These are phyloP conservation scores for Nemurella pictetii DNA, from an alignment of 2,888 invertebrate genomes.

Conservation along the genomic window DNA sequence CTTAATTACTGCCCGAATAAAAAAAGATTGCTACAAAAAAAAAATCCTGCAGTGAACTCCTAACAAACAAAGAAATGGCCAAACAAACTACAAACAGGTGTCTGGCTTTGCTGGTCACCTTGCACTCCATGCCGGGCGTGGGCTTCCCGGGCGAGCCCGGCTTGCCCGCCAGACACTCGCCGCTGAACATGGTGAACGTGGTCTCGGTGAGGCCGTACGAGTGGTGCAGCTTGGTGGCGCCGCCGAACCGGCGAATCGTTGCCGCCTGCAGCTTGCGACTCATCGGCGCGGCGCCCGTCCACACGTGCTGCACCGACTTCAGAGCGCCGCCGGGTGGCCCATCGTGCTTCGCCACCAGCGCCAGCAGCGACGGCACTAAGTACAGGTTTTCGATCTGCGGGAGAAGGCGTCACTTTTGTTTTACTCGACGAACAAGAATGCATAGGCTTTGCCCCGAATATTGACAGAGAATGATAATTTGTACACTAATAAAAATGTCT, in stretches of 20 bases:
- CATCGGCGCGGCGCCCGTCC: conserved; percentile 83
- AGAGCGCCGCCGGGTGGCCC: conserved; percentile 51
- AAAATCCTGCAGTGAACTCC: too few relatives aligned
- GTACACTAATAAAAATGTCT: too few relatives aligned
- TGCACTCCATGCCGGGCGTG: conserved; percentile 41
- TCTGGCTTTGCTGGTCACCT: conserved; percentile 46
- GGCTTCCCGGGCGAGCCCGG: conserved; percentile 43
- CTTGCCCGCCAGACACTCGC: conserved; percentile 49
- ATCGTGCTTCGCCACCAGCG: conserved; percentile 81
- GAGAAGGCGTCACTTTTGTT: too few relatives aligned
- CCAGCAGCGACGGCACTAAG: conserved; percentile 83
- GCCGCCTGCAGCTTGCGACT: conserved; percentile 65
- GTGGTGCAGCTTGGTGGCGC: conserved; percentile 62
- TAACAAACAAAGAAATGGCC: too few relatives aligned
- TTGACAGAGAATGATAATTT: too few relatives aligned
- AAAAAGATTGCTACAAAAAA: too few relatives aligned
- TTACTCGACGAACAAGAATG: too few relatives aligned
- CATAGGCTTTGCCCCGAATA: too few relatives aligned
- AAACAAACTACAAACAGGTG: too few relatives aligned
- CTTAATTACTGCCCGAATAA: too few relatives aligned
- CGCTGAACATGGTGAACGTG: conserved; percentile 61
- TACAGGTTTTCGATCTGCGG: conserved; percentile 64
- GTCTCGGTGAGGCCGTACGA: conserved; percentile 83
- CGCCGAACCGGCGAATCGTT: conserved; percentile 12
- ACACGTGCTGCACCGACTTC: conserved; percentile 67